Conservation (phyloP, 2,797 vertebrate species). For the Oreochromis grahami region DNA sequence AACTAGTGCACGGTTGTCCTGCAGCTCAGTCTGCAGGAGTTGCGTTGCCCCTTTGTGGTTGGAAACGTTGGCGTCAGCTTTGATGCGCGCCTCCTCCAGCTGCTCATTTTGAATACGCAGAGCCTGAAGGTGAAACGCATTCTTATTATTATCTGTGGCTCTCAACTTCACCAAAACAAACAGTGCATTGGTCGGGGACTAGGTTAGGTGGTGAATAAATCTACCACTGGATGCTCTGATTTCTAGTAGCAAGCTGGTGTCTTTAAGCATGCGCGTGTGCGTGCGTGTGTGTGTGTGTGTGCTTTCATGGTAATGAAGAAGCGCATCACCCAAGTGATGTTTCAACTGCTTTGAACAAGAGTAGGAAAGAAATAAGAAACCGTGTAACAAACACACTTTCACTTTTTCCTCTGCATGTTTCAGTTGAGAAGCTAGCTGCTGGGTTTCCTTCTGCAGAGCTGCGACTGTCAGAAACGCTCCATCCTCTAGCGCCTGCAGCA, state of each 20-base stretch:
- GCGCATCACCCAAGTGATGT: neutral
- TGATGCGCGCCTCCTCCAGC: constrained; percentile 62
- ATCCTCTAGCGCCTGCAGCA: constrained; percentile 54
- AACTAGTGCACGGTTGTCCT: constrained; percentile 45
- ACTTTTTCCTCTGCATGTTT: constrained; percentile 54
- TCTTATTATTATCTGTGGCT: neutral
- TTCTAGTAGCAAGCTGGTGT: neutral
- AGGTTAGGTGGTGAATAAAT: neutral
- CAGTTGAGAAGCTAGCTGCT: constrained; percentile 53
- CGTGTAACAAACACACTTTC: constrained; percentile 57
- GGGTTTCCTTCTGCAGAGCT: constrained; percentile 64
- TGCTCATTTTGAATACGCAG: constrained; percentile 55
- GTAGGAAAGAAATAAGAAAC: neutral
- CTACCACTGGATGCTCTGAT: neutral
- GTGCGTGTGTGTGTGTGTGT: neutral
- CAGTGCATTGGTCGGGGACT: neutral
- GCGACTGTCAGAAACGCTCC: constrained; percentile 12
- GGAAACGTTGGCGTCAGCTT: constrained; percentile 42
- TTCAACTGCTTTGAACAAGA: neutral
- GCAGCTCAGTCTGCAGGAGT: constrained; percentile 76
- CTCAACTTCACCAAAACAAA: neutral
- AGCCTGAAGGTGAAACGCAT: constrained; percentile 16
- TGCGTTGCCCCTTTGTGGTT: constrained; percentile 70
- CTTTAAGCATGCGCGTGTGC: rapidly evolving
- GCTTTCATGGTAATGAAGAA: neutral